Base-by-base conservation (phyloP, 2,888 invertebrate species). In the Patella pellucida region DNA sequence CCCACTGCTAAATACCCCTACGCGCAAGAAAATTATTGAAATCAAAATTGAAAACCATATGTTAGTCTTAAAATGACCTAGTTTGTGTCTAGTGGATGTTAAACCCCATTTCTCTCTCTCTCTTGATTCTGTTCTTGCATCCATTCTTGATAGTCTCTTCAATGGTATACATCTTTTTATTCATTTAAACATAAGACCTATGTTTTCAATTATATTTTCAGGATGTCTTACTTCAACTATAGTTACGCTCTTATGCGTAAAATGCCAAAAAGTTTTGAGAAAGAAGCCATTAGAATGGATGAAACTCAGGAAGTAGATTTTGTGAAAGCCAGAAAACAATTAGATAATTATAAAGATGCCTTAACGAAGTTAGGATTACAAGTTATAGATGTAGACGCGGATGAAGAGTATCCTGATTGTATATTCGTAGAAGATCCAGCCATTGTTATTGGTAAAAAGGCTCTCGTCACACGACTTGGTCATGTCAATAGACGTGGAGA, bases 391-490 rank as follows among this genome's bases (percentile, higher is more conserved):
- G 92, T 97, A 85, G 95, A 96, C 68, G 94, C 95, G n/a, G 95
- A 97, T 86, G 95, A 96, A 86, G 93, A 93, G 52, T 93, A 95
- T 78, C 96, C 96, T 0, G 94, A 95, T 80, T 95, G 95, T 87
- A 94, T 95, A 52, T 95, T 96, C 88, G 94, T 97, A 62, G 97
- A 97, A 90, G 96, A 97, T 90, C 93, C 95, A 67, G 96, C 96
- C 3, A 94, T 98, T 50, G 94, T 97, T 75, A 96, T 96, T 89
- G 97, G 97, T 91, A 97, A 97, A 31, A 96, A 96, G 19, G 97
- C 96, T 0, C 93, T 98, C 15, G 94, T 98, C 76, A 86, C 86
- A 52, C 94, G 94, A 84, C 96, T 96, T 14, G 94, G 93, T 27
- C 77, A 76, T 73, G 69, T 52, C 12, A 81, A 79, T 19, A 78